phyloP scores from a whole-genome alignment of 1,140 invertebrate species.

The Linepithema humile region DNA sequence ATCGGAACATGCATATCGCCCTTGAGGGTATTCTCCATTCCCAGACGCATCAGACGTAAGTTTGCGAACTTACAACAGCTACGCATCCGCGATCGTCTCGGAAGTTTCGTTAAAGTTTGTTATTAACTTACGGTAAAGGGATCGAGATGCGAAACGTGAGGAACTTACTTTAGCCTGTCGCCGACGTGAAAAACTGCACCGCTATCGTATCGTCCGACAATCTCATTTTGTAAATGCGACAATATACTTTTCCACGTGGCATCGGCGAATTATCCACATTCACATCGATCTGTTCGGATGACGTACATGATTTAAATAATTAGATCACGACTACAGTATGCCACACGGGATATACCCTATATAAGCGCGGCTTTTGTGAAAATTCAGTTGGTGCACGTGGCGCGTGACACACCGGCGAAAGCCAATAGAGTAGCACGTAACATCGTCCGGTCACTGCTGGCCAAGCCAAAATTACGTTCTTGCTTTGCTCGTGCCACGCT shows the following conservation, averaged over 20 bases:
- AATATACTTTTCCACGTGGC: not conserved
- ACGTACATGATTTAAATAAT: constrained; percentile 49
- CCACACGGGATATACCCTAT: not conserved
- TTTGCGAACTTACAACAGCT: not conserved
- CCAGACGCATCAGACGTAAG: not conserved
- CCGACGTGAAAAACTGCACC: not conserved
- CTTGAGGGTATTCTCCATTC: not conserved
- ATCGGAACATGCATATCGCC: not conserved
- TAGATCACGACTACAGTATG: constrained; percentile 36
- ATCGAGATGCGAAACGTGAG: not conserved
- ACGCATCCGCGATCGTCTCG: constrained; percentile 6
- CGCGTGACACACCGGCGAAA: constrained; percentile 17
- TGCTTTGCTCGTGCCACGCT: constrained; percentile 16
- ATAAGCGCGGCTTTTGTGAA: constrained; percentile 22
- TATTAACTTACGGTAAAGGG: constrained; percentile 11
- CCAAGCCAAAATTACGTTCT: constrained; percentile 41
- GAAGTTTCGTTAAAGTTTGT: constrained; percentile 11
- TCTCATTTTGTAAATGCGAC: not conserved
- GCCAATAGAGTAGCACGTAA: constrained; percentile 38
- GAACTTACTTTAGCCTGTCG: not conserved
- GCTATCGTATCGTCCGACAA: not conserved
- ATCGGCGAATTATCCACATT: not conserved
- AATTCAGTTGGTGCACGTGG: constrained; percentile 36
- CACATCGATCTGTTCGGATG: constrained; percentile 26
- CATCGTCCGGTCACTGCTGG: constrained; percentile 21